These are phyloP conservation scores for Nephrotoma appendiculata DNA, from an alignment of 2,888 invertebrate genomes.

Conservation along the genomic window DNA sequence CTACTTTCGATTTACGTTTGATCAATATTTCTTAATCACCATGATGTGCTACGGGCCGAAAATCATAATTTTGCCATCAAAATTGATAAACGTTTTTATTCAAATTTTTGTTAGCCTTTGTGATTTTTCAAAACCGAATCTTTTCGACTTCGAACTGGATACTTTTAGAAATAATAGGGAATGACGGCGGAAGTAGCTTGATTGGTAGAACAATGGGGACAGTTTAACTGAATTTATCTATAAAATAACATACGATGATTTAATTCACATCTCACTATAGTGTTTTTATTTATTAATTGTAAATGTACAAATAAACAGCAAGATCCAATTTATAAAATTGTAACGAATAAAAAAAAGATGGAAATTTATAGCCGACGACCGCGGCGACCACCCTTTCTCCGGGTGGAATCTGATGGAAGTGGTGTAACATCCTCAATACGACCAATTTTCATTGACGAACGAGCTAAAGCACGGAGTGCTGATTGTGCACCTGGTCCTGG, in stretches of 20 bases:
- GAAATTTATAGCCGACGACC: conserved; percentile 89
- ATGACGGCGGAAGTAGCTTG: too few species aligned
- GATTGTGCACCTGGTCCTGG: conserved; percentile 98
- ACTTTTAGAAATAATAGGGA: too few species aligned
- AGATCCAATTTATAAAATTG: background rate
- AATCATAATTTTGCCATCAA: too few species aligned
- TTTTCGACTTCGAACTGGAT: too few species aligned
- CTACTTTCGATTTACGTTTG: too few species aligned
- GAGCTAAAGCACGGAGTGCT: conserved; percentile 92
- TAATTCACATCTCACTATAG: background rate
- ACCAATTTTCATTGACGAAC: conserved; percentile 99
- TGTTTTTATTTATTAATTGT: background rate
- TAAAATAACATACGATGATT: background rate
- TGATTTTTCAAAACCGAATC: too few species aligned
- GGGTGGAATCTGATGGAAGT: conserved; percentile 96
- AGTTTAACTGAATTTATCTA: background rate
- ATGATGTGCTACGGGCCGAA: too few species aligned
- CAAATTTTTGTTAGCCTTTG: too few species aligned
- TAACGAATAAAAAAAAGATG: background rate
- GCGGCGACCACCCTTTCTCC: conserved; percentile 99
- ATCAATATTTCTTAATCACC: too few species aligned
- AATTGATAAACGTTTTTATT: too few species aligned
- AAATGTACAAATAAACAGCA: background rate
- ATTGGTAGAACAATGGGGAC: too few species aligned
- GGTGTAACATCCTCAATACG: conserved; percentile 99